A percentile compares a stretch with the other conserved stretches of the same genome.
These are phyloP conservation scores for Panurus biarmicus DNA, from an alignment of 2,113 vertebrate genomes.

Conservation along the genomic window DNA sequence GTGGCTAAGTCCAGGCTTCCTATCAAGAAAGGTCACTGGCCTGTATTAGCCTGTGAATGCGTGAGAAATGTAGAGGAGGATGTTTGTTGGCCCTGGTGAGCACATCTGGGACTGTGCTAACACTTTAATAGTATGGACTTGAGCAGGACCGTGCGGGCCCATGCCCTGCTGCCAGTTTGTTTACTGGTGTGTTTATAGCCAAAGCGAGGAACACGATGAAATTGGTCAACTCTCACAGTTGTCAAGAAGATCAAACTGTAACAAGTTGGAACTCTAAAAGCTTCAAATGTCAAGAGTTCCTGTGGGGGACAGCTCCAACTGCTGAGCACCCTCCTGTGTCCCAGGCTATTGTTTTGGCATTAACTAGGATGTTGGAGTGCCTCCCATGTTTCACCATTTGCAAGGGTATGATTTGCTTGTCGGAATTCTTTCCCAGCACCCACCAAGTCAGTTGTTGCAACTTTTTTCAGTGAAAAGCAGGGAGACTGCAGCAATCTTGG, in stretches of 20 bases:
- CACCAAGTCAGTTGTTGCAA: background rate
- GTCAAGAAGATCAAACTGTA: background rate
- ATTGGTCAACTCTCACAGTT: background rate
- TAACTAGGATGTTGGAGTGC: background rate
- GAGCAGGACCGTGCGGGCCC: background rate
- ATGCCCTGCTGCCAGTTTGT: background rate
- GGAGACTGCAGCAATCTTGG: background rate
- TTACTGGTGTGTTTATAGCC: background rate
- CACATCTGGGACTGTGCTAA: background rate
- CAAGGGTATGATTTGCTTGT: background rate
- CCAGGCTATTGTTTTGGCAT: slow-evolving; percentile 4
- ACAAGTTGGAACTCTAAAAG: background rate
- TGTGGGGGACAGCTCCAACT: background rate
- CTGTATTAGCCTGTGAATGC: background rate
- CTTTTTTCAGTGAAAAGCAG: background rate
- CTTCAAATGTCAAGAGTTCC: slow-evolving; percentile 1
- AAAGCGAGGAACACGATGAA: background rate
- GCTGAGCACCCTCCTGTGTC: background rate
- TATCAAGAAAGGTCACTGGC: slow-evolving; percentile 9
- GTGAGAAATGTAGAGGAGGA: background rate
- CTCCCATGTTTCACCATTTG: background rate
- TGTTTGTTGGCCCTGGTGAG: background rate
- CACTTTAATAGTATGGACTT: background rate
- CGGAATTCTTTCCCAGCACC: background rate
- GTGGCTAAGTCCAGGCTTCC: background rate